Conservation (phyloP, 2,113 vertebrate species). For the Loxodonta africana region DNA sequence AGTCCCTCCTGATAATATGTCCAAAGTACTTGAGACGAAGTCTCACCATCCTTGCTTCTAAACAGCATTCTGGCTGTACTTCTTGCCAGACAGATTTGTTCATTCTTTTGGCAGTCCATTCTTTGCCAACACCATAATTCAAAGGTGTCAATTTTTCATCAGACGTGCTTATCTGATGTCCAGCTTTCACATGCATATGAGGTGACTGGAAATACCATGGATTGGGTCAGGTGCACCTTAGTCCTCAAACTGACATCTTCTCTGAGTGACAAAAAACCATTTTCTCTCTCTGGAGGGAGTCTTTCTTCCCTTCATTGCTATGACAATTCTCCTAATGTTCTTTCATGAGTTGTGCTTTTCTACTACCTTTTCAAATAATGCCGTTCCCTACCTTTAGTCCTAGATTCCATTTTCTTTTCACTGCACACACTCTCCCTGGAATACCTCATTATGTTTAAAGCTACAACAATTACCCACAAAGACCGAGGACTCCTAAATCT, state of each 20-base stretch:
- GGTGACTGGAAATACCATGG: no score
- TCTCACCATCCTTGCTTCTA: no score
- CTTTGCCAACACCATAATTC: no score
- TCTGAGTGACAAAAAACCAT: neutral
- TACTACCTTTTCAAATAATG: neutral
- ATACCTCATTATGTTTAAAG: neutral
- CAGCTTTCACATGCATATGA: no score
- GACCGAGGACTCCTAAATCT: neutral
- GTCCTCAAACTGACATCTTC: neutral
- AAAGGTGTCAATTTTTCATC: no score
- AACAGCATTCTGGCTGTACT: no score
- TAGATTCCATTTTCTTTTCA: neutral
- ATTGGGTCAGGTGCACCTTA: no score
- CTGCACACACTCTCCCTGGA: neutral
- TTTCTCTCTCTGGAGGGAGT: neutral
- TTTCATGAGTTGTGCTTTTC: neutral
- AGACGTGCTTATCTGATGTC: no score
- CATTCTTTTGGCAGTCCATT: no score
- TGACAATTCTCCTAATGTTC: neutral
- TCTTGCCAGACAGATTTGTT: no score
- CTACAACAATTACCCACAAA: neutral
- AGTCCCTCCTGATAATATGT: no score
- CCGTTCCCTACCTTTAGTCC: neutral
- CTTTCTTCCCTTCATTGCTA: neutral
- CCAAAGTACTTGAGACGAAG: no score